phyloP scores from a whole-genome alignment of 64 coral and sea anemone genomes.

The Montipora capricornis region DNA sequence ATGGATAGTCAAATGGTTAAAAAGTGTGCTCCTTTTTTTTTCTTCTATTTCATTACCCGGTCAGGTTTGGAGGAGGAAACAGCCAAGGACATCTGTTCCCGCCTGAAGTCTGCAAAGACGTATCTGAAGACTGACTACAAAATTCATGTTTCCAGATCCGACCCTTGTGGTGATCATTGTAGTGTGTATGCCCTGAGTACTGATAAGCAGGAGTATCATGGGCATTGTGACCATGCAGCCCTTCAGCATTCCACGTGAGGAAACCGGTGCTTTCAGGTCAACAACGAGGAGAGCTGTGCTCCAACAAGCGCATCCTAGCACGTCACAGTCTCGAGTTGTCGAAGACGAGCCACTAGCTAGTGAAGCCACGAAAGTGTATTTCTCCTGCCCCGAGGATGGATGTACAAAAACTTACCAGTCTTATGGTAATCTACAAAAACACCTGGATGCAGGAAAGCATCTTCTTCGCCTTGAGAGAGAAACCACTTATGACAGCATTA shows the following conservation, averaged over 20 bases:
- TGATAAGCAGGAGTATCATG: not conserved
- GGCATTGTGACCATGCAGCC: conserved; percentile 8
- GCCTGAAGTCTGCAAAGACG: conserved; percentile 7
- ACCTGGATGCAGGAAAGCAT: conserved; percentile 26
- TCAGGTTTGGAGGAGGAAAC: conserved; percentile 1
- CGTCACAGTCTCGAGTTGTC: not conserved
- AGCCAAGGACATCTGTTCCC: not conserved
- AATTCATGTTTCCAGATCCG: conserved; percentile 32
- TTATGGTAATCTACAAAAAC: conserved; percentile 9
- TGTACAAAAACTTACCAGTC: conserved; percentile 22
- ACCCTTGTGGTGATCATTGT: conserved; percentile 63
- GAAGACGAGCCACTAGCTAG: not conserved
- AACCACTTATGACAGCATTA: conserved; percentile 11
- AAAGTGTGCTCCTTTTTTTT: not conserved
- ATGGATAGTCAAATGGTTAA: not conserved
- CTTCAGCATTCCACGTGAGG: not conserved
- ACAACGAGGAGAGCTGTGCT: not conserved
- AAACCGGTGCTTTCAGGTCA: not conserved
- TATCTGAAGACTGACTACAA: conserved; percentile 67
- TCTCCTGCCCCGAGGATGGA: conserved; percentile 22
- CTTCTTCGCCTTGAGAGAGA: conserved; percentile 19
- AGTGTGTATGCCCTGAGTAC: conserved; percentile 41
- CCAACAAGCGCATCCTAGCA: not conserved
- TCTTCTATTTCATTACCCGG: not conserved
- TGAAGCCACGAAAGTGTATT: not conserved